Percentiles rank a stretch among this genome's conserved stretches.
phyloP scores from a whole-genome alignment of 2,888 invertebrate genomes.

The Carcina quercana region DNA sequence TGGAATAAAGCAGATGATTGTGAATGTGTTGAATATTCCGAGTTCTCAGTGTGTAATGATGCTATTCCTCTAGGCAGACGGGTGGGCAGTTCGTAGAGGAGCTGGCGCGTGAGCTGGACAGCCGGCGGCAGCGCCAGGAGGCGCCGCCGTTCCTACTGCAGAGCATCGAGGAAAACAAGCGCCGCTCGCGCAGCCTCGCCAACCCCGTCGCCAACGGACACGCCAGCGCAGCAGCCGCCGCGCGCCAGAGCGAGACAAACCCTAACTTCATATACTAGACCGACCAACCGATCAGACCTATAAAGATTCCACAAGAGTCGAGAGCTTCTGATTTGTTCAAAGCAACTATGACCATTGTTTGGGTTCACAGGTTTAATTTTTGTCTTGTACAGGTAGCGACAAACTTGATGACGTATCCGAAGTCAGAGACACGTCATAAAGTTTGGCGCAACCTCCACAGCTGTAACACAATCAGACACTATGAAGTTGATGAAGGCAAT shows the following conservation, averaged over 20 bases:
- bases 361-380: slow-evolving; percentile 6
- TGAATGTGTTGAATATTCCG: too few species aligned
- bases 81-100: slow-evolving; percentile 67
- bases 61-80: slow-evolving; percentile 58
- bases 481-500: too few species aligned
- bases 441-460: too few species aligned
- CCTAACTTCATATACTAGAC: slow-evolving; percentile 61
- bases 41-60: slow-evolving; percentile 21
- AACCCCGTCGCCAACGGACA: slow-evolving; percentile 33
- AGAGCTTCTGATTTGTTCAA: too few species aligned
- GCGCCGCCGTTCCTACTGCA: slow-evolving; percentile 58
- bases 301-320: too few species aligned
- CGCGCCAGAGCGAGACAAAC: slow-evolving; percentile 55
- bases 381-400: too few species aligned
- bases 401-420: too few species aligned
- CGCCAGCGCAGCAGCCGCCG: too few species aligned
- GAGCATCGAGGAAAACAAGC: slow-evolving; percentile 56
- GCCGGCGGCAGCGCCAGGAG: slow-evolving; percentile 34
- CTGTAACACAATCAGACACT: too few species aligned
- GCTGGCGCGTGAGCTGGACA: slow-evolving; percentile 47
- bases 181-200: slow-evolving; percentile 32
- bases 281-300: not conserved
- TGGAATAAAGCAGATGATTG: too few species aligned
- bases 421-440: too few species aligned
- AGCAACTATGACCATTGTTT: too few species aligned